Percentiles rank a stretch among this genome's conserved stretches.
Evolutionary conservation across 2,113 vertebrate genomes (phyloP).

Genomic region (Romanogobio albipinnatus): DNA sequence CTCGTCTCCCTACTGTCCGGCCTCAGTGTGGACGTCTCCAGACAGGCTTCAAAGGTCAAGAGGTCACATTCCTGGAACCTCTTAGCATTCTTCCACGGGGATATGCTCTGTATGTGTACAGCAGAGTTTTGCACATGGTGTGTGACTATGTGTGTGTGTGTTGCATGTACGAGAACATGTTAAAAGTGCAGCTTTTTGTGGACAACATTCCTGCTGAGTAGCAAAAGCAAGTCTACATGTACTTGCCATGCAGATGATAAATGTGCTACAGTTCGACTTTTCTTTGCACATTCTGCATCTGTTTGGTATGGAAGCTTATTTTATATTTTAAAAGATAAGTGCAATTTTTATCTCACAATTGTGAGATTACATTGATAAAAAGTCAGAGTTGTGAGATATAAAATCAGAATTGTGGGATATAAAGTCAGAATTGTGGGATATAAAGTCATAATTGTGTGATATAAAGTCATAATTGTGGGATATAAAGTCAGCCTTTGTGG

Average conservation of each 20-base stretch:
- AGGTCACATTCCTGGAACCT: conserved; percentile 77
- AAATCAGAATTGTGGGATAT: too few relatives aligned
- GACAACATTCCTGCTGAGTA: conserved; percentile 43
- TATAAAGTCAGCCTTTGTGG: too few relatives aligned
- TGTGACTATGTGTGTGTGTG: conserved; percentile 37
- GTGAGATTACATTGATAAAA: too few relatives aligned
- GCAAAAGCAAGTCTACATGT: conserved; percentile 41
- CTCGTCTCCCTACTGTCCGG: conserved; percentile 43
- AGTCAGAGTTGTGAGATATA: too few relatives aligned
- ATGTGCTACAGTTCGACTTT: neutral
- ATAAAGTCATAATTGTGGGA: too few relatives aligned
- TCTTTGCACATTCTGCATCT: neutral
- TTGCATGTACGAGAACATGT: conserved; percentile 39
- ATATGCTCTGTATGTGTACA: conserved; percentile 42
- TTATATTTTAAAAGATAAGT: too few relatives aligned
- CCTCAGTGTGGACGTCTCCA: conserved; percentile 74
- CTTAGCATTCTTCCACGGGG: conserved; percentile 72
- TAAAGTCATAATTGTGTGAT: too few relatives aligned
- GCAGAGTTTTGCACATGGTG: conserved; percentile 50
- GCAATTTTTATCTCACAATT: too few relatives aligned
- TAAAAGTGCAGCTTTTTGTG: conserved; percentile 43
- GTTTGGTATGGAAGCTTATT: neutral
- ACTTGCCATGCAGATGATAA: neutral
- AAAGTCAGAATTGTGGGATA: too few relatives aligned
- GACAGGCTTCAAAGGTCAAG: conserved; percentile 76